Conservation (phyloP, 2,888 invertebrate genomes). For the Stenoptilia bipunctidactyla region DNA sequence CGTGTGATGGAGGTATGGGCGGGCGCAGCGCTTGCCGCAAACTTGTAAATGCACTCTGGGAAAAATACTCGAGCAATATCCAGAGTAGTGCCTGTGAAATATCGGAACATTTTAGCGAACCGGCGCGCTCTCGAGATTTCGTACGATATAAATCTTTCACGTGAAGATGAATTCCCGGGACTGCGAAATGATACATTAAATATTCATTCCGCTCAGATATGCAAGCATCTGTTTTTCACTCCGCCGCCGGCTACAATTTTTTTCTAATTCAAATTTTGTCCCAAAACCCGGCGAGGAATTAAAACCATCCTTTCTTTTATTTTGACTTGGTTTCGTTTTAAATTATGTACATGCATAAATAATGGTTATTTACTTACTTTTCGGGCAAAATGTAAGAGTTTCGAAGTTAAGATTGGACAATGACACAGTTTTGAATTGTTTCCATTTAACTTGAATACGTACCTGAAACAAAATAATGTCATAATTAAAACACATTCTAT, state of each 20-base stretch:
- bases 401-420: too few relatives aligned
- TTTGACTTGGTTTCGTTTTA: neutral
- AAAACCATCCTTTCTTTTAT: neutral
- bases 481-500: too few relatives aligned
- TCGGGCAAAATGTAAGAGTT: too few relatives aligned
- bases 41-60: conserved; percentile 21
- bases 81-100: conserved; percentile 25
- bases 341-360: neutral
- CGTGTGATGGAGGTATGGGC: too few relatives aligned
- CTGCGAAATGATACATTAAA: conserved; percentile 64
- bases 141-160: conserved; percentile 61
- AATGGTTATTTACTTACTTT: neutral
- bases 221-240: conserved; percentile 54
- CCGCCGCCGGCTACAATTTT: conserved; percentile 25
- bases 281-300: conserved; percentile 1
- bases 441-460: too few relatives aligned
- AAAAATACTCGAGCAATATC: conserved; percentile 25
- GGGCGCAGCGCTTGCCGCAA: neutral
- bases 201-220: conserved; percentile 57
- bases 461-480: too few relatives aligned
- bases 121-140: conserved; percentile 39
- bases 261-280: conserved; percentile 20
- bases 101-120: conserved; percentile 35
- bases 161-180: conserved; percentile 54
- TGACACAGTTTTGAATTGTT: too few relatives aligned